Percentiles rank a stretch among this genome's conserved stretches.
phyloP scores from a whole-genome alignment of 2,888 invertebrate genomes.

The Melieria crassipennis region DNA sequence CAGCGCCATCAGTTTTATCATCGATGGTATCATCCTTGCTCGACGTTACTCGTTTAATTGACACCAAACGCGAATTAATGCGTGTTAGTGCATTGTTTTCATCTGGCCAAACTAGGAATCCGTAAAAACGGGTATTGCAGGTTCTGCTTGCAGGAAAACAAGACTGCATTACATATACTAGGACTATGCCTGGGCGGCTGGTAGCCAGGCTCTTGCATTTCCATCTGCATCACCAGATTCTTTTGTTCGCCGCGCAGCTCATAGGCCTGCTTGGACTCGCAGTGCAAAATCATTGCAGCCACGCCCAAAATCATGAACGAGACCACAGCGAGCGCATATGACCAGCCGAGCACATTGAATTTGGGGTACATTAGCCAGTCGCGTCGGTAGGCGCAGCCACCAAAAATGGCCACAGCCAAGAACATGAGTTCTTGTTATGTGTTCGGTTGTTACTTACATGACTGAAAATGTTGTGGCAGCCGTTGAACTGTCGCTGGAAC shows the following conservation, averaged over 20 bases:
- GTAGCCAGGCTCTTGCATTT: constrained; percentile 72
- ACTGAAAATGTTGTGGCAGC: constrained; percentile 93
- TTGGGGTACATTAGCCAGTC: constrained; percentile 95
- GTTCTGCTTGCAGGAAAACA: no score
- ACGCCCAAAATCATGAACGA: no score
- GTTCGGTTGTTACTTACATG: constrained; percentile 67
- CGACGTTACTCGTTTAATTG: no score
- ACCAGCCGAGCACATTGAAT: constrained; percentile 94
- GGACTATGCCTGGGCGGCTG: constrained; percentile 69
- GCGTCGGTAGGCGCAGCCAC: constrained; percentile 82
- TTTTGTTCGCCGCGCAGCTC: constrained; percentile 80
- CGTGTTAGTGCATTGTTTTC: background rate
- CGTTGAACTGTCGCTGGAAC: constrained; percentile 86
- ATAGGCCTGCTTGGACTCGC: constrained; percentile 78
- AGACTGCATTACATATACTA: no score
- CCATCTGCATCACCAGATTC: constrained; percentile 91
- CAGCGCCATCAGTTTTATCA: no score
- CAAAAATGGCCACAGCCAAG: constrained; percentile 85
- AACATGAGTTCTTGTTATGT: no score
- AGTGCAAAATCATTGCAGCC: no score
- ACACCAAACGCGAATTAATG: no score
- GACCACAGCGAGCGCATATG: no score
- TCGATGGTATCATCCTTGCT: no score
- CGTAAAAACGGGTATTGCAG: no score
- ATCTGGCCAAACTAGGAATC: no score